Evolutionary conservation across 1,140 invertebrate genomes (phyloP), one percentile per base, ranked within the genome.

Genomic region (Aphaenogaster rudis): DNA sequence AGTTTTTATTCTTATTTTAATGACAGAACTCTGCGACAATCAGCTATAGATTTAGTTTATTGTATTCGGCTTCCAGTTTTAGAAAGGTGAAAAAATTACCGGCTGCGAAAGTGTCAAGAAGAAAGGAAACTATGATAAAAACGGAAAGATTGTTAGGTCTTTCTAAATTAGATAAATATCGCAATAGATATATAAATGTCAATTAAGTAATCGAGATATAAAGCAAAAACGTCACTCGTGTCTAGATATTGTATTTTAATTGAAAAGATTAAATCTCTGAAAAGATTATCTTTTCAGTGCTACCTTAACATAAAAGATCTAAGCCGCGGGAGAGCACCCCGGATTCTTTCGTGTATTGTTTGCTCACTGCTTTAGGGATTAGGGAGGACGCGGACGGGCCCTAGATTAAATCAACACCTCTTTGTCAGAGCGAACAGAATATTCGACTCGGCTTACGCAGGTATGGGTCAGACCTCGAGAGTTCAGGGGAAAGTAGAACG

Each of bases 401-500:
- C 21, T 17, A 71, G 28, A 45, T 81, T 17, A 71, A 17, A 45
- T 81, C 50, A 17, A 28, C 45, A 72, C 72, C 54, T 57, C 11
- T 45, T 36, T 48, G 67, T 74, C 61, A 39, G 13, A 78, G 59
- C 69, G 66, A 81, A 80, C 77, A 78, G 59, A 72, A 57, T 72
- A 79, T 45, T 57, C 36, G 61, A 77, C 59, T 81, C 85, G 72
- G 39, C 66, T 77, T 59, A 36, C 28, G 59, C 39, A 92, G 89
- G 88, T 87, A 87, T 88, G 90, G 88, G 89, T 85, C 87, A 67
- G 54, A 66, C 79, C 33, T 33, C 77, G 87, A 87, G 87, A 90
- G 76, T 87, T 80, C 86, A 91, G 85, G 93, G 92, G 92, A 93
- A 93, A 93, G 93, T 93, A 93, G 92, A 93, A 93, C 93, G 90